Evolutionary conservation across 1,140 invertebrate species (phyloP).

Genomic region (Brachionus asplanchnoidis): DNA sequence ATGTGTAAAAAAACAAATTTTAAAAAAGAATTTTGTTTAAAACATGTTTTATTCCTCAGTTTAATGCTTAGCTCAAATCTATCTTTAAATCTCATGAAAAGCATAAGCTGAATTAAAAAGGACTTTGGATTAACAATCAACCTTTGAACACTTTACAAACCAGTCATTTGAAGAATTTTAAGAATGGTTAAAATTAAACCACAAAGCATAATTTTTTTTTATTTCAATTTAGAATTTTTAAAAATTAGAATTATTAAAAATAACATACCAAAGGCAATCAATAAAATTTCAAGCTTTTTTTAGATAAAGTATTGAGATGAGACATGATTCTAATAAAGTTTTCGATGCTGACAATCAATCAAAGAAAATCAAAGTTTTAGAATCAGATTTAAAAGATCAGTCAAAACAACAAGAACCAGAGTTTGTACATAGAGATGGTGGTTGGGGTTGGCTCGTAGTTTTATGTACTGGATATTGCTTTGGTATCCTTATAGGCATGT

Average conservation of each 20-base stretch:
- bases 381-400: background rate
- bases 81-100: too few species aligned
- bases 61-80: too few species aligned
- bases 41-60: too few species aligned
- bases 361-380: background rate
- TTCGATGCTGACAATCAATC: background rate
- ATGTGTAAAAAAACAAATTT: background rate
- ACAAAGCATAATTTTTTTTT: background rate
- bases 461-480: conserved; percentile 21
- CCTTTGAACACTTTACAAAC: too few species aligned
- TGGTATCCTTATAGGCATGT: conserved; percentile 18
- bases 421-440: background rate
- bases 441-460: conserved; percentile 23
- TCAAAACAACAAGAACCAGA: background rate
- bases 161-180: too few species aligned
- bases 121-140: too few species aligned
- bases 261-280: too few species aligned
- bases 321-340: background rate
- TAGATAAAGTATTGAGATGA: background rate
- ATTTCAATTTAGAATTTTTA: background rate
- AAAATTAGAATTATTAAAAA: background rate
- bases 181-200: too few species aligned
- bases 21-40: too few species aligned
- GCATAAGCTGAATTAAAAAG: too few species aligned
- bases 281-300: background rate